Base-by-base conservation (phyloP, 2,113 vertebrate genomes). In the Perca fluviatilis region DNA sequence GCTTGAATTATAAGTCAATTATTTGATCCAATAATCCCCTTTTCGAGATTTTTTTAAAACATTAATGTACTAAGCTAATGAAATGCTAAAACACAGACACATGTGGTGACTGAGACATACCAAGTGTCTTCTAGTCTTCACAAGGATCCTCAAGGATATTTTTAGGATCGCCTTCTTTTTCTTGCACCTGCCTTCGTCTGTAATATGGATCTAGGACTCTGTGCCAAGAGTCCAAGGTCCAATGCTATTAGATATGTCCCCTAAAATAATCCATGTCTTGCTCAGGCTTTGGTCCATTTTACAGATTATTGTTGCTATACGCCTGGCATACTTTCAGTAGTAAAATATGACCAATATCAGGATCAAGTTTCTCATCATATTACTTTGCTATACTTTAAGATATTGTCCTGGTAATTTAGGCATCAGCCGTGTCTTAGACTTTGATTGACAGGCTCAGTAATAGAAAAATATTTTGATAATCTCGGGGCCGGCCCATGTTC, bases 161-260 rank as follows among this genome's bases (percentile, higher is more conserved):
- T 98, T 97, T 98, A 97, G 96, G 61, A 61, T 36, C 56, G 84
- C 84, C 92, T 94, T 94, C 92, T 92, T 92, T 90, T 93, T 89
- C 92, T 51, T 88, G 92, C 97, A 99, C 96, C 98, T 98, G 97
- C 94, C 92, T 69, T 94, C 88, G 94, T 96, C 95, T 95, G 85
- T 98, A 97, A 96, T 94, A 93, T 95, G 87, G 94, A 93, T 82
- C 85, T 92, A 84, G 87, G 90, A 94, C 94, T 84, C 89, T 89
- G 88, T 86, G 93, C 56, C 92, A 95, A 95, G 94, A 94, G 91
- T 89, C 88, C 89, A 93, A 94, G 92, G 93, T 94, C 91, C 92
- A 90, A 92, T 75, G 91, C 88, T 85, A 94, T 95, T 91, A 95
- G 93, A 92, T 95, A 94, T 91, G 93, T 87, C 86, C 91, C 92